Evolutionary conservation across 2,888 invertebrate species (phyloP).

Genomic region (Sipunculus nudus): DNA sequence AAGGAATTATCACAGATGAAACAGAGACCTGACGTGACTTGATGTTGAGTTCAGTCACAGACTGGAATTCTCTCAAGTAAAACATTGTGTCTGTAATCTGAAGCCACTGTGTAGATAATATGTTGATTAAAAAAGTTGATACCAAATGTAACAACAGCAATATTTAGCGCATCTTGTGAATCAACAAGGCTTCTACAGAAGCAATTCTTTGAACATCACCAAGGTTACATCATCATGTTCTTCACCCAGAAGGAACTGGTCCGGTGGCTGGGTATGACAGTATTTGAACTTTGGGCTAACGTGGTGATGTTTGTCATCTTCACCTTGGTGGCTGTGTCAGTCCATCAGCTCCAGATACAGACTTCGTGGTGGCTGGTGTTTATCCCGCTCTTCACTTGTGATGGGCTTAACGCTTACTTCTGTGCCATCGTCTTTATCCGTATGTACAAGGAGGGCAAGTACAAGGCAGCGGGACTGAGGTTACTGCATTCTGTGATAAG

Average conservation of each 20-base stretch:
- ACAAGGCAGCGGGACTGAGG: slow-evolving; percentile 80
- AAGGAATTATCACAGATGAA: no score
- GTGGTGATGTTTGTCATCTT: slow-evolving; percentile 84
- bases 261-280: slow-evolving; percentile 91
- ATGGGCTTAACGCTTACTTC: slow-evolving; percentile 93
- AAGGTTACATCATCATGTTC: slow-evolving; percentile 80
- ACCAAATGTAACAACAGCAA: no score
- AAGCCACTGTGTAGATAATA: no score
- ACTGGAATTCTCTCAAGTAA: no score
- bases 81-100: no score
- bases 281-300: slow-evolving; percentile 94
- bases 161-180: no score
- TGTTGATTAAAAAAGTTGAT: no score
- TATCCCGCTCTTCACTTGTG: slow-evolving; percentile 89
- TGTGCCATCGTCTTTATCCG: slow-evolving; percentile 94
- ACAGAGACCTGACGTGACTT: no score
- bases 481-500: slow-evolving; percentile 85
- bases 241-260: slow-evolving; percentile 89
- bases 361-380: slow-evolving; percentile 91
- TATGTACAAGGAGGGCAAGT: slow-evolving; percentile 79
- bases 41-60: no score
- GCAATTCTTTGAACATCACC: no score
- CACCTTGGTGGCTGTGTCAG: slow-evolving; percentile 82
- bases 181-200: no score
- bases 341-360: slow-evolving; percentile 68